These are phyloP conservation scores for Clytia hemisphaerica DNA, from an alignment of 30 jellyfish, hydroid and myxozoan genomes.

Conservation along the genomic window DNA sequence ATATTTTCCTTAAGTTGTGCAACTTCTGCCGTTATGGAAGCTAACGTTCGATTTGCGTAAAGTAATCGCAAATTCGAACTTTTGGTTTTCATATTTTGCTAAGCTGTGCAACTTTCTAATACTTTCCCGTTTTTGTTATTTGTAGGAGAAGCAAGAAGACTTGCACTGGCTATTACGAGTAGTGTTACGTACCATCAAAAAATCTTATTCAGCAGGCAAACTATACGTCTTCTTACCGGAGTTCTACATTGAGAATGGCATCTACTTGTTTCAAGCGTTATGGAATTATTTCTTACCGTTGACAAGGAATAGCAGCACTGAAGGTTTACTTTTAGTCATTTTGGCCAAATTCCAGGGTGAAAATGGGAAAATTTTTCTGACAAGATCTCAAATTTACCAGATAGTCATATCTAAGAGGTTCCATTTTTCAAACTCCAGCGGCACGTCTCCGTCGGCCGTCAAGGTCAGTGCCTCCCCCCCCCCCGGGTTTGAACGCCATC, in stretches of 20 bases:
- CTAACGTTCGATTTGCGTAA: no score
- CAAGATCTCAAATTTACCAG: no score
- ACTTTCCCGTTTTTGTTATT: not conserved
- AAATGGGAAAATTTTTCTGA: not conserved
- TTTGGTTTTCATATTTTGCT: no score
- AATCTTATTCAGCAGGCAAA: constrained; percentile 54
- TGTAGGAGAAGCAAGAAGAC: constrained; percentile 83
- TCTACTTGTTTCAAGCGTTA: constrained; percentile 72
- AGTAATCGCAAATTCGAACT: no score
- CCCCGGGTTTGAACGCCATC: no score
- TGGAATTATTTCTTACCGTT: constrained; percentile 86
- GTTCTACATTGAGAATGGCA: constrained; percentile 73
- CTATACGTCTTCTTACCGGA: constrained; percentile 76
- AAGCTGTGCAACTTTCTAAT: no score
- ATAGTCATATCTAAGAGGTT: no score
- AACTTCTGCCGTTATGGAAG: no score
- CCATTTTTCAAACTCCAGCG: no score
- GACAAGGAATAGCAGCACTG: constrained; percentile 42
- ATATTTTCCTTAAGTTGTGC: no score
- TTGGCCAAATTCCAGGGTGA: not conserved
- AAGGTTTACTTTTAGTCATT: constrained; percentile 23
- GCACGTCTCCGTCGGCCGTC: no score
- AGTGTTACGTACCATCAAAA: constrained; percentile 45
- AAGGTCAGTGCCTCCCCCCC: no score
- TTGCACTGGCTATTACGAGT: constrained; percentile 65